Evolutionary conservation across 2,113 vertebrate species (phyloP).

Genomic region (Tor tambroides): DNA sequence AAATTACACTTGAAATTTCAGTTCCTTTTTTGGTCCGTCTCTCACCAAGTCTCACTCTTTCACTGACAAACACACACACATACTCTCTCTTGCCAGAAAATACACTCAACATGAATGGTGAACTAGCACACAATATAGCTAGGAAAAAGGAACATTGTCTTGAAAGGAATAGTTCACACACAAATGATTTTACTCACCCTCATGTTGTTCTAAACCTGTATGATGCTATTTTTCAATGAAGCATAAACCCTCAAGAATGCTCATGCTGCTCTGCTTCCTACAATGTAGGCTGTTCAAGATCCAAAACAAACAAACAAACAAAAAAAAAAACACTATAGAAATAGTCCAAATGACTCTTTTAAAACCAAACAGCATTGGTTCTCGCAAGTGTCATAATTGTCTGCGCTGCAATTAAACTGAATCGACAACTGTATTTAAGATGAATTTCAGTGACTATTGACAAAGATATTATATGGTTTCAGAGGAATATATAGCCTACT

Average conservation of each 20-base stretch:
- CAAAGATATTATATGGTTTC: background rate
- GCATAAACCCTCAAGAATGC: background rate
- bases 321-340: background rate
- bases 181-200: too few species aligned
- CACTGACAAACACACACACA: background rate
- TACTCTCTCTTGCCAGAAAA: background rate
- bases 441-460: background rate
- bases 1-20: constrained; percentile 36
- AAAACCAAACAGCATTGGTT: background rate
- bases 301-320: too few species aligned
- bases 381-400: background rate
- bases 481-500: background rate
- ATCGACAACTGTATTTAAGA: background rate
- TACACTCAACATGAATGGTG: background rate
- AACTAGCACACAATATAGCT: background rate
- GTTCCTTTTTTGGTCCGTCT: background rate
- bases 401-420: background rate
- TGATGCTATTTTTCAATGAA: too few species aligned
- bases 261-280: background rate
- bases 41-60: background rate
- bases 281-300: background rate
- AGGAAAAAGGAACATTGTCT: background rate
- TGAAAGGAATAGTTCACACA: too few species aligned
- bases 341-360: background rate
- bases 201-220: too few species aligned